phyloP scores from a whole-genome alignment of 2,797 vertebrate genomes.

The Odontamblyopus lacepedii region DNA sequence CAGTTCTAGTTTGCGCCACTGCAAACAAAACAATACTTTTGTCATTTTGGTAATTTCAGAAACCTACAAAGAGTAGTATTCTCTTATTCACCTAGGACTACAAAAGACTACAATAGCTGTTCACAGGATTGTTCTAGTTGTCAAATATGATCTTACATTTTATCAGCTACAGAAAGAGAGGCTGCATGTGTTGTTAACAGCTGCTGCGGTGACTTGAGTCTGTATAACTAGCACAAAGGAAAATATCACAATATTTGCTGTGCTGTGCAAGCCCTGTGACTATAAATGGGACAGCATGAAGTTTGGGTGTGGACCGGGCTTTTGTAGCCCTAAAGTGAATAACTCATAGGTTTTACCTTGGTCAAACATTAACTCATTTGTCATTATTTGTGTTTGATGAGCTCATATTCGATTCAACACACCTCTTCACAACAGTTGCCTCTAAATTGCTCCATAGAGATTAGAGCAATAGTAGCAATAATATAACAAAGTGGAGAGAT shows the following conservation, averaged over 20 bases:
- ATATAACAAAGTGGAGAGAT: not conserved
- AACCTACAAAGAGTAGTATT: not conserved
- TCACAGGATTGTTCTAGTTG: not conserved
- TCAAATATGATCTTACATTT: not conserved
- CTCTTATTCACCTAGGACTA: not conserved
- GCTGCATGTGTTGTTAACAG: not conserved
- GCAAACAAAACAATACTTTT: too few relatives aligned
- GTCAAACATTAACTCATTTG: constrained; percentile 6
- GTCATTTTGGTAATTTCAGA: too few relatives aligned
- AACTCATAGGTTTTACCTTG: not conserved
- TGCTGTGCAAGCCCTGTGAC: constrained; percentile 1
- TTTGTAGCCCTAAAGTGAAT: constrained; percentile 7
- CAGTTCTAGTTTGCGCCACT: too few relatives aligned
- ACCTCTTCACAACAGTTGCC: not conserved
- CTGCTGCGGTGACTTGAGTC: not conserved
- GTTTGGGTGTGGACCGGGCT: not conserved
- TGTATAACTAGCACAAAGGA: not conserved
- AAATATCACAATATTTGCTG: constrained; percentile 3
- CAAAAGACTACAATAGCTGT: not conserved
- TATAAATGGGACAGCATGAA: not conserved
- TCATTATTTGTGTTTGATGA: constrained; percentile 4
- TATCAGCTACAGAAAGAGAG: not conserved
- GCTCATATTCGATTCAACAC: not conserved
- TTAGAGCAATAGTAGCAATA: not conserved
- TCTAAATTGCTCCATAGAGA: not conserved